A percentile compares a stretch with the other conserved stretches of the same genome.
Conservation (phyloP, 1,140 invertebrate species). For the Cryptotermes secundus region DNA sequence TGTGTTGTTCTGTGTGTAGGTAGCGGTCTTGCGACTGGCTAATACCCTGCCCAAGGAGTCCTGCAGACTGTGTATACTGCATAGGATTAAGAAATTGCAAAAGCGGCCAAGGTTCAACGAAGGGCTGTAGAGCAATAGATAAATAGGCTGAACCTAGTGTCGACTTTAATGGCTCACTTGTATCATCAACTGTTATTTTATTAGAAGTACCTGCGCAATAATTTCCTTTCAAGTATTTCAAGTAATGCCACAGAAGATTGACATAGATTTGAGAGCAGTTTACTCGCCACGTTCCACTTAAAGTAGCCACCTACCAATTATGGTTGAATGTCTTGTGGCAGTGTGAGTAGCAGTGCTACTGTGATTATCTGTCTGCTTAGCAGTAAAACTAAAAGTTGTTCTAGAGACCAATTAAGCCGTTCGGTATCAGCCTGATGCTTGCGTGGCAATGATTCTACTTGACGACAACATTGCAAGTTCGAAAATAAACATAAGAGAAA, state of each 20-base stretch:
- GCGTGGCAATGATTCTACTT: neutral
- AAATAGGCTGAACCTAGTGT: too few species aligned
- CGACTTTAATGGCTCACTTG: too few species aligned
- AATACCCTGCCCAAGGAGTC: too few species aligned
- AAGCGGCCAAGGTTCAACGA: too few species aligned
- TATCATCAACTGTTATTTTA: too few species aligned
- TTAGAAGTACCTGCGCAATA: too few species aligned
- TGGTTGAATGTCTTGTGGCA: neutral
- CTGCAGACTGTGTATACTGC: too few species aligned
- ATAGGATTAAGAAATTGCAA: too few species aligned
- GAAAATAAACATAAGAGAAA: too few species aligned
- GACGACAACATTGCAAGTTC: neutral
- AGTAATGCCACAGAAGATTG: neutral
- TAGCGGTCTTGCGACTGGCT: too few species aligned
- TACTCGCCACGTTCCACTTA: neutral
- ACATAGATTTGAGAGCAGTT: neutral
- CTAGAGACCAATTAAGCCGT: neutral
- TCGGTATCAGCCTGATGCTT: neutral
- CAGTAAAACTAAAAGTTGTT: neutral
- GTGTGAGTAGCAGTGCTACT: neutral
- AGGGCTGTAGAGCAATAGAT: too few species aligned
- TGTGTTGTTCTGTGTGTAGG: too few species aligned
- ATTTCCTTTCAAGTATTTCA: neutral
- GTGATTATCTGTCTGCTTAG: neutral
- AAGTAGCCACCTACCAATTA: neutral